These are phyloP conservation scores for Microcebus jonahi DNA, from an alignment of 2,113 vertebrate genomes.

Conservation along the genomic window DNA sequence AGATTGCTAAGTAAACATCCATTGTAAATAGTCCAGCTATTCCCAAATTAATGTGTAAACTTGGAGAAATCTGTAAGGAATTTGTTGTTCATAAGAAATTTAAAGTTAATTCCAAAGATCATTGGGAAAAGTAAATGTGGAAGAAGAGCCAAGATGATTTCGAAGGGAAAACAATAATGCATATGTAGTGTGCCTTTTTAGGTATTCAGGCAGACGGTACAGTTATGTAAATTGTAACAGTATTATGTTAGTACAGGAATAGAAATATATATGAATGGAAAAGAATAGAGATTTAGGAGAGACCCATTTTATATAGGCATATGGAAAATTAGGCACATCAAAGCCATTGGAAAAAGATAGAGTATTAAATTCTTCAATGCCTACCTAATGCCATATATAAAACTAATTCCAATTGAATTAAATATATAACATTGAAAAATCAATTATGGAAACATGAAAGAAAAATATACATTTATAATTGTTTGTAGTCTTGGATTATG, in stretches of 20 bases:
- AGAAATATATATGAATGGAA: neutral
- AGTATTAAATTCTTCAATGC: neutral
- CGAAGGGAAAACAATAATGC: slow-evolving; percentile 24
- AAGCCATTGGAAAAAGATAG: neutral
- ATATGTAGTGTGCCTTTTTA: neutral
- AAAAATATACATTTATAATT: neutral
- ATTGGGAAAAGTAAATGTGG: neutral
- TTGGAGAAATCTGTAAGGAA: neutral
- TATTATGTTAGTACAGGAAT: neutral
- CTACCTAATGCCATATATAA: neutral
- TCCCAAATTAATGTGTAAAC: neutral
- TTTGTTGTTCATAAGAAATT: neutral
- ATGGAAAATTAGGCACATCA: neutral
- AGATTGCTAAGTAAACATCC: slow-evolving; percentile 2
- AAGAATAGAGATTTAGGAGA: neutral
- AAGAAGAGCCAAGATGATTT: neutral
- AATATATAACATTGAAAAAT: neutral
- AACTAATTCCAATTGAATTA: neutral
- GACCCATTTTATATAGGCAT: neutral
- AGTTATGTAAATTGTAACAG: neutral
- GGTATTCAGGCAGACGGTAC: neutral
- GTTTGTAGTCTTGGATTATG: neutral
- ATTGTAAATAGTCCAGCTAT: neutral
- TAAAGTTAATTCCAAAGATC: neutral
- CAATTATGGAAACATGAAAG: neutral